Base-by-base conservation (phyloP, 1,140 invertebrate species). In the Scaptomyza hsui region DNA sequence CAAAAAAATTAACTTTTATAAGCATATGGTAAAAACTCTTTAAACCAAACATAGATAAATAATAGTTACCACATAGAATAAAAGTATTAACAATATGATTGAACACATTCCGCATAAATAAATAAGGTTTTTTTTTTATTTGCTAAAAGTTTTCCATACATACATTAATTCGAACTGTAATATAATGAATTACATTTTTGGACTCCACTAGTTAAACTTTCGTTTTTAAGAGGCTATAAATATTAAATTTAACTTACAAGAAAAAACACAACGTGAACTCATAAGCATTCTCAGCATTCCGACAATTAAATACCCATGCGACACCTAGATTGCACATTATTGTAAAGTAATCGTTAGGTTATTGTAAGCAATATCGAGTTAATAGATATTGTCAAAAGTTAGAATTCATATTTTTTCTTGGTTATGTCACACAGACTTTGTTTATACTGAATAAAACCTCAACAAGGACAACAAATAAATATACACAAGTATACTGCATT, bases 401-500 rank as follows among this genome's bases (percentile, higher is more conserved):
- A 49, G 26, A 24, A 10, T 51, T 51, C 10, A 32, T 37, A 18
- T 24, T 44, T 35, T 49, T 44, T 39, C 3, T 35, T 48, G 44
- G 37, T 21, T 67, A 10, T 59, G n/a, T n/a, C 45, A 35, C 13
- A 26, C 29, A 24, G 44, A 32, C 42, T 57, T 41, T 12, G 48
- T 70, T 63, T 45, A 24, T 39, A 69, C 57, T 62, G 48, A 51
- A 69, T 64, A 83, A 73, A 65, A 83, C 80, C 80, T 85, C 77
- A 80, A 73, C 51, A 53, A 52, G 53, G 53, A 52, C n/a, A 47
- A 47, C 19, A 74, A 69, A 64, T 56, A 69, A 72, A 47, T 86
- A 82, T 82, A 86, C 82, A 81, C 78, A 82, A 65, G 82, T 88
- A 88, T 88, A 88, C 82, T 82, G 82, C 82, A 88, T 75, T 88